Base-by-base conservation (phyloP, 2,888 invertebrate species). In the Drosophila mimetica region DNA sequence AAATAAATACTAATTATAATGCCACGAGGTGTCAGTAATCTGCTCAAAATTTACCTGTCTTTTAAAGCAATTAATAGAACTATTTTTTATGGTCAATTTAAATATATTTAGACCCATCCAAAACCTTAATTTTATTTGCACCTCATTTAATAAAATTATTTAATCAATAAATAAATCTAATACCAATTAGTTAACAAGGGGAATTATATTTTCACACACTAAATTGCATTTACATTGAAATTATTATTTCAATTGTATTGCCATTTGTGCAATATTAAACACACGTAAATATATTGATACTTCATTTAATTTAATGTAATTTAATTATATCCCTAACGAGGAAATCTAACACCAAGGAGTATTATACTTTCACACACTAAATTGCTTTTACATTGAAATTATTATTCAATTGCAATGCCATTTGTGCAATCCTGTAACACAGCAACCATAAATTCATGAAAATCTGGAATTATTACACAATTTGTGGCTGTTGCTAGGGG, bases 1-100 rank as follows among this genome's bases (percentile, higher is more conserved):
- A 72, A 70, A 41, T 36, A 59, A 64, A 65, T 65, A 58, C 67
- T 63, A 65, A 75, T 47, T 61, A 57, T 39, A 61, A 22, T 7
- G 37, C 22, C 22, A 30, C 13, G 18, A 34, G 42, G 34, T n/a
- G 32, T 14, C 3, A 11, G 25, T 34, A 52, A 28, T 14, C 39
- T 11, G 8, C 9, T 4, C 11, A 9, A 20, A 44, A 46, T 25
- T 25, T n/a, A 20, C 20, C 41, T 34, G 13, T 28, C 28, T 2
- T 1, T 2, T 28, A 2, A 9, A 9, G 8, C 8, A 28, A 28
- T 28, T 28, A 0, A 28, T 1, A 11, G 11, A 30, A 30, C 0
- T 30, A 30, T 0, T 4, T 25, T 25, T 30, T 4, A 9, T 11
- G 9, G 4, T 30, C 11, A 11, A 11, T 30, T 30, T 30, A 13